Evolutionary conservation across 2,888 invertebrate species (phyloP).

Genomic region (Azorinus chamasolen): DNA sequence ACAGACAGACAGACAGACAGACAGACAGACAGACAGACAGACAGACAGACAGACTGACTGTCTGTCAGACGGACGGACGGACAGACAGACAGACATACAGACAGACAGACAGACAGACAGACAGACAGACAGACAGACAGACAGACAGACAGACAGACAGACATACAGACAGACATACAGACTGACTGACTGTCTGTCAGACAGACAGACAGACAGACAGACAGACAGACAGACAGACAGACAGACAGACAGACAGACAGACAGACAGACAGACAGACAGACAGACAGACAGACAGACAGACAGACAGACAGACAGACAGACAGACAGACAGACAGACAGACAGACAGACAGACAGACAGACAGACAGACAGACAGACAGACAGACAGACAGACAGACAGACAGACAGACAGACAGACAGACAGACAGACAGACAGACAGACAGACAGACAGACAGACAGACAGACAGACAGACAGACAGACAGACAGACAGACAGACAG

Average conservation of each 20-base stretch:
- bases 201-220: too few relatives aligned
- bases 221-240: too few relatives aligned
- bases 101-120: not conserved
- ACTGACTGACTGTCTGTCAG: not conserved
- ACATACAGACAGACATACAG: conserved; percentile 3
- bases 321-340: too few relatives aligned
- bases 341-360: too few relatives aligned
- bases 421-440: too few relatives aligned
- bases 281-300: too few relatives aligned
- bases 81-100: conserved; percentile 2
- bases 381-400: too few relatives aligned
- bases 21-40: conserved; percentile 9
- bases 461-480: conserved; percentile 9
- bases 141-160: conserved; percentile 1
- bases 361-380: too few relatives aligned
- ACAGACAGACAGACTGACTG: conserved; percentile 1
- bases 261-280: too few relatives aligned
- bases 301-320: too few relatives aligned
- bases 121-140: conserved; percentile 1
- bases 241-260: too few relatives aligned
- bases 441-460: not conserved
- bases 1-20: conserved; percentile 9
- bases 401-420: too few relatives aligned
- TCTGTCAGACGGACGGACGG: not conserved
- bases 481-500: conserved; percentile 7